These are phyloP conservation scores for Wasmannia auropunctata DNA, from an alignment of 1,140 invertebrate genomes.

Conservation along the genomic window DNA sequence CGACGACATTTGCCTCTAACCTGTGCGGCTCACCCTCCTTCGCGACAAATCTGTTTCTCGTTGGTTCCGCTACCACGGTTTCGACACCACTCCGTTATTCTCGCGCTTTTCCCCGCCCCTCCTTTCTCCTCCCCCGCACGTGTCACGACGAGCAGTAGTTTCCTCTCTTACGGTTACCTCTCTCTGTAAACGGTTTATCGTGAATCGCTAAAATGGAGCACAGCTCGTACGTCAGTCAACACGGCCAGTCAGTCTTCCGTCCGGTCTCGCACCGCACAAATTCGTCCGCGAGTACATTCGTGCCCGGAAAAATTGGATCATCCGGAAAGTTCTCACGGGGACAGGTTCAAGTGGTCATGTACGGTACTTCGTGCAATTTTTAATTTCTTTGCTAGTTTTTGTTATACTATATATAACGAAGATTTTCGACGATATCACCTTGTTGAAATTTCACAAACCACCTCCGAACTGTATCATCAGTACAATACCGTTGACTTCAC, in stretches of 20 bases:
- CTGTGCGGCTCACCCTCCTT: conserved; percentile 65
- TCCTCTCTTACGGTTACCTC: background rate
- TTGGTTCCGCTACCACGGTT: conserved; percentile 6
- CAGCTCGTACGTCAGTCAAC: background rate
- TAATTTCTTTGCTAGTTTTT: no score
- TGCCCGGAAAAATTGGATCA: no score
- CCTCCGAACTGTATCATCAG: no score
- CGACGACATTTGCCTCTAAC: conserved; percentile 77
- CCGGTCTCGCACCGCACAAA: background rate
- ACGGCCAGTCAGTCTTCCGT: background rate
- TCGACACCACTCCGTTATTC: background rate
- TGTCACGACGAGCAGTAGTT: background rate
- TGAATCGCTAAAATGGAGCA: background rate
- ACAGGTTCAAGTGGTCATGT: no score
- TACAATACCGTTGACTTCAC: no score
- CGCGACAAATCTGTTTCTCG: conserved; percentile 63
- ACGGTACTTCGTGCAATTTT: no score
- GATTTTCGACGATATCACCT: no score
- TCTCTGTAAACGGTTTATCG: conserved; percentile 29
- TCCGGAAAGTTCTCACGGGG: no score
- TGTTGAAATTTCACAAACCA: no score
- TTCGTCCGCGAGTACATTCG: background rate
- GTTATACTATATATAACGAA: no score
- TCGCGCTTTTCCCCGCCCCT: background rate
- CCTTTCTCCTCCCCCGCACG: no score